phyloP scores from a whole-genome alignment of 2,797 vertebrate species.

The Selene dorsalis region DNA sequence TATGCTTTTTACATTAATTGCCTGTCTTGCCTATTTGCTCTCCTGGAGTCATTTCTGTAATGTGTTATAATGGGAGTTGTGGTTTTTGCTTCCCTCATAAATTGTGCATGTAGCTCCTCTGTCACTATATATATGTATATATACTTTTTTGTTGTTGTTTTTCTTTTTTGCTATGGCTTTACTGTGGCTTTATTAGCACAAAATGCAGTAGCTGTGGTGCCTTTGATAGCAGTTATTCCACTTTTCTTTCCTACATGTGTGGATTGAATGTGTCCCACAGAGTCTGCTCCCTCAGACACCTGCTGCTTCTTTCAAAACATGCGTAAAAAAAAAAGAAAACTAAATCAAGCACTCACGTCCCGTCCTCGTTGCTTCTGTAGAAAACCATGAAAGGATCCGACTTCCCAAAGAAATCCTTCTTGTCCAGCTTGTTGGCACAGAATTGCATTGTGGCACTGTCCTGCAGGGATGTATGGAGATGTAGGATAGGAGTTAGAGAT shows the following conservation, averaged over 20 bases:
- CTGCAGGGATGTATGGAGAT: conserved; percentile 73
- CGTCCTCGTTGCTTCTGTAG: conserved; percentile 95
- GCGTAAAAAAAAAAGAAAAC: neutral
- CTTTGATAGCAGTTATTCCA: conserved; percentile 8
- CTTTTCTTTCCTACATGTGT: neutral
- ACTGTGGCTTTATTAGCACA: neutral
- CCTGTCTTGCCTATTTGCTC: conserved; percentile 45
- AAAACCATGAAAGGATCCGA: conserved; percentile 97
- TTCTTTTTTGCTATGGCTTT: neutral
- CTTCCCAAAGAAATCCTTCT: conserved; percentile 98
- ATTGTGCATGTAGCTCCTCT: conserved; percentile 22
- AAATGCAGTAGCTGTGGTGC: conserved; percentile 9
- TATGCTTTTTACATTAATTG: conserved; percentile 54
- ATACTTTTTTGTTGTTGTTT: neutral
- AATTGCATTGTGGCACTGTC: conserved; percentile 96
- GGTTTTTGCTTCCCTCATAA: conserved; percentile 13
- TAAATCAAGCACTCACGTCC: conserved; percentile 88
- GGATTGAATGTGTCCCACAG: neutral
- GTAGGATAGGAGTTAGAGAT: conserved; percentile 4
- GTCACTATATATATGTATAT: neutral
- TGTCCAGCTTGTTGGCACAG: conserved; percentile 97
- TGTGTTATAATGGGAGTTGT: conserved; percentile 32
- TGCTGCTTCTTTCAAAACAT: conserved; percentile 11
- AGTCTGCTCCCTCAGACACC: conserved; percentile 4
- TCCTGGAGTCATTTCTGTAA: conserved; percentile 51